Evolutionary conservation across 92 coral and sea anemone species (phyloP), one percentile per base, ranked within the genome.

Genomic region (Galaxea fascicularis): DNA sequence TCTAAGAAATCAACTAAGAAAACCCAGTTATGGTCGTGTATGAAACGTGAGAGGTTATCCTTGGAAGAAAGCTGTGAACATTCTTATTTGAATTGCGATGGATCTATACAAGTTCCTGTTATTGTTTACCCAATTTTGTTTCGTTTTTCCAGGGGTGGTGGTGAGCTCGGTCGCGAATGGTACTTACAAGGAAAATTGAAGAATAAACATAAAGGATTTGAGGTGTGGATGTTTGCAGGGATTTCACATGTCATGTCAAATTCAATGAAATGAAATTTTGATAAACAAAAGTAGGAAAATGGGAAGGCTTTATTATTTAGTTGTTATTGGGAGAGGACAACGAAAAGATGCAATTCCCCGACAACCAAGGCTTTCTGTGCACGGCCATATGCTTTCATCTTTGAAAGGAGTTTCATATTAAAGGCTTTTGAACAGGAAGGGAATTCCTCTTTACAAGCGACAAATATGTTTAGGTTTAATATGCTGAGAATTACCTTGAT

Each of bases 121-220:
- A 45, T 10, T 59, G 27, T 65, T 28, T 6, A 53, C 71, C 0
- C 29, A 8, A 16, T 53, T 53, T 28, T 62, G 25, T 49, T 66
- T 44, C 35, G 41, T 81, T 73, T n/a, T 70, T 84, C 27, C 71
- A 96, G 99, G 77, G 99, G 99, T 35, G 99, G 99, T 65, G 98
- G 99, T 30, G 99, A 96, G 68, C 89, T 96, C 17, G 99, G 99
- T 25, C 92, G 99, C 11, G 88, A 91, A 35, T 96, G 99, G 99
- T 96, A 96, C 82, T 95, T 90, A 51, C 92, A 87, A 63, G 99
- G 95, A 69, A 92, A 91, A 75, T 67, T 89, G 26, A 89, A 89
- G 45, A 92, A 85, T 74, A 96, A 94, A 85, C 94, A 95, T 87
- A 92, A 90, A 64, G 82, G 91, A 66, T 92, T 95, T 73, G 97